Percentiles rank a stretch among this genome's conserved stretches.
Evolutionary conservation across 2,113 vertebrate species (phyloP).

Genomic region (Leptodactylus fuscus): DNA sequence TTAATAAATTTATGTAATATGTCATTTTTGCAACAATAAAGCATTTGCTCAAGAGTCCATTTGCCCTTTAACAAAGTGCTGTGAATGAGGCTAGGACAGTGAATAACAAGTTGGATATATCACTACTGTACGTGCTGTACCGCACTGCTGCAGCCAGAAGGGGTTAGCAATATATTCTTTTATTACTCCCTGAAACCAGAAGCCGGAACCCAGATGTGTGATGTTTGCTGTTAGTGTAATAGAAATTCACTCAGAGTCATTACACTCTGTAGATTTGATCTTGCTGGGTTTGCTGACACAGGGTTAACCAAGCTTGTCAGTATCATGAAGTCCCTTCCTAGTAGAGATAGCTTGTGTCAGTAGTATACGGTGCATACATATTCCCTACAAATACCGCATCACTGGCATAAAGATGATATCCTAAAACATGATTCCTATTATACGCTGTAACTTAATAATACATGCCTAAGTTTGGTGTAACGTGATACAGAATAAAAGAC

Average conservation of each 20-base stretch:
- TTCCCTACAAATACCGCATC: not conserved
- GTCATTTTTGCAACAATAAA: no score
- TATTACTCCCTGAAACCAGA: constrained; percentile 43
- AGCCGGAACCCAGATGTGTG: constrained; percentile 47
- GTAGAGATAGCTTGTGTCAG: constrained; percentile 29
- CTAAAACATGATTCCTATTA: not conserved
- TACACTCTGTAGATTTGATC: constrained; percentile 53
- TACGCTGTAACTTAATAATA: not conserved
- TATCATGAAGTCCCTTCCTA: constrained; percentile 39
- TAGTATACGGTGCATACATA: not conserved
- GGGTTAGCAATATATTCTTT: constrained; percentile 37
- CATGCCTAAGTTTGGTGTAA: not conserved
- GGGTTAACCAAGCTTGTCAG: constrained; percentile 55
- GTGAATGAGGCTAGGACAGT: not conserved
- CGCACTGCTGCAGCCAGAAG: constrained; percentile 25
- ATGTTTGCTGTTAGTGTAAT: constrained; percentile 54
- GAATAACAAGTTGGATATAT: not conserved
- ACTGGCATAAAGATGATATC: not conserved
- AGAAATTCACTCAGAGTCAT: constrained; percentile 50
- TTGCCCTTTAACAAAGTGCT: not conserved
- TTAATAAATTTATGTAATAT: no score
- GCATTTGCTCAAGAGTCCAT: not conserved
- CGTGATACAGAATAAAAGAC: not conserved
- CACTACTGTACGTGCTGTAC: not conserved
- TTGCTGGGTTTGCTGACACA: constrained; percentile 45